A percentile compares a stretch with the other conserved stretches of the same genome.
phyloP scores from a whole-genome alignment of 2,888 invertebrate genomes.

The Cerceris ruficornis region DNA sequence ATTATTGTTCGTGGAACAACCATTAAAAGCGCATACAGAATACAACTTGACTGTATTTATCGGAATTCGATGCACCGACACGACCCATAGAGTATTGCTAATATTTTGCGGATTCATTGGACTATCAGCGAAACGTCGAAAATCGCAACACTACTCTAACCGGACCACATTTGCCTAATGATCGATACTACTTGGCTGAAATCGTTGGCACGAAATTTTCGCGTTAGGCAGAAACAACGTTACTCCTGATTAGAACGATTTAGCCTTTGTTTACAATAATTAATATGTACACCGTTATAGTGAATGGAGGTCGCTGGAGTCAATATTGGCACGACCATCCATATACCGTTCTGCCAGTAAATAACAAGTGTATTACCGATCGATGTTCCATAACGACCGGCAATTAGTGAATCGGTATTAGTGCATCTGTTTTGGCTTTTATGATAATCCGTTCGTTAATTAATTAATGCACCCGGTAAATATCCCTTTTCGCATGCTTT shows the following conservation, averaged over 20 bases:
- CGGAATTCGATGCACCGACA: neutral
- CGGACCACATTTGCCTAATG: constrained; percentile 10
- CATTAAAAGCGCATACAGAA: too few species aligned
- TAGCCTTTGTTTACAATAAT: constrained; percentile 67
- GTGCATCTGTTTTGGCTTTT: constrained; percentile 61
- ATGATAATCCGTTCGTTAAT: constrained; percentile 70
- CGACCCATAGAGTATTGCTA: neutral
- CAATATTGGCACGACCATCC: constrained; percentile 43
- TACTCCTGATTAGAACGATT: constrained; percentile 68
- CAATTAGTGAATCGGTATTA: constrained; percentile 71
- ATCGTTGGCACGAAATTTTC: constrained; percentile 44
- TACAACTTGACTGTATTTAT: neutral
- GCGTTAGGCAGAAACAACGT: constrained; percentile 44
- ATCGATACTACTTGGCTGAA: neutral
- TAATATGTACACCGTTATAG: constrained; percentile 55
- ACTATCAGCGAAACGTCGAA: constrained; percentile 7
- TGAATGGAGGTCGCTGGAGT: constrained; percentile 37
- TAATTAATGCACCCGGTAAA: constrained; percentile 55
- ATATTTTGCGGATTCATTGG: neutral
- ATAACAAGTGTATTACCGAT: constrained; percentile 54
- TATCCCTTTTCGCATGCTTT: constrained; percentile 9
- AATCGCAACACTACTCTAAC: constrained; percentile 1
- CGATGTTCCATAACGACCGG: constrained; percentile 57
- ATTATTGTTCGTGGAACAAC: too few species aligned
- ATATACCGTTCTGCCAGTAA: constrained; percentile 37